Base-by-base conservation (phyloP, 2,113 vertebrate species). In the Anas platyrhynchos region DNA sequence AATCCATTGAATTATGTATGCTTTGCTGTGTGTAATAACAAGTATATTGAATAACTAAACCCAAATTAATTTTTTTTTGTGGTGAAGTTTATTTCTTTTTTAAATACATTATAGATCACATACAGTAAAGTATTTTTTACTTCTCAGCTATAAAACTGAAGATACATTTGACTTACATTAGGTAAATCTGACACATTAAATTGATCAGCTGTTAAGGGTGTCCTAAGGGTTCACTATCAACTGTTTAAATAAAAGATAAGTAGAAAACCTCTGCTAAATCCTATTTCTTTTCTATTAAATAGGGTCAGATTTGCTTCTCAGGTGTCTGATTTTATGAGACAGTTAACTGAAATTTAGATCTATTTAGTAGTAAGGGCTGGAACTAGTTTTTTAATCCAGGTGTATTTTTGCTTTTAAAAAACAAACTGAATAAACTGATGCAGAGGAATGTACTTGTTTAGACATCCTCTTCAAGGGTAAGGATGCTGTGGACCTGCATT, bases 1-100 rank as follows among this genome's bases (percentile, higher is more conserved):
- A 81, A 86, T 88, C 44, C 11, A 0, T 91, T n/a, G 69, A 74
- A 75, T 86, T 84, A 67, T 12, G 43, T 93, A 32, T 82, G 32
- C 66, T 95, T 81, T 97, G 9, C 50, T 95, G 63, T 44, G 55
- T 56, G 96, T 55, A 94, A 36, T 93, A 84, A 94, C 83, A 89
- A 21, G 31, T 75, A 34, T 83, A 31, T 77, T 18, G 25, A 67
- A 41, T 86, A 87, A 63, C 13, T 82, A 62, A 83, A 58, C 10
- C 10, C 20, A 46, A 77, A 68, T 80, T 75, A 82, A 8, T 88
- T 92, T 96, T 38, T 59, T 93, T 90, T 92, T 96, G n/a, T 86
- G 50, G 22, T 80, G 46, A 84, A 72, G 73, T 6, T 58, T 88
- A 11, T 1, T 74, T 83, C 91, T 90, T 66, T 52, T 2, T 89